phyloP scores from a whole-genome alignment of 2,797 vertebrate species.

The Ammospiza maritima region DNA sequence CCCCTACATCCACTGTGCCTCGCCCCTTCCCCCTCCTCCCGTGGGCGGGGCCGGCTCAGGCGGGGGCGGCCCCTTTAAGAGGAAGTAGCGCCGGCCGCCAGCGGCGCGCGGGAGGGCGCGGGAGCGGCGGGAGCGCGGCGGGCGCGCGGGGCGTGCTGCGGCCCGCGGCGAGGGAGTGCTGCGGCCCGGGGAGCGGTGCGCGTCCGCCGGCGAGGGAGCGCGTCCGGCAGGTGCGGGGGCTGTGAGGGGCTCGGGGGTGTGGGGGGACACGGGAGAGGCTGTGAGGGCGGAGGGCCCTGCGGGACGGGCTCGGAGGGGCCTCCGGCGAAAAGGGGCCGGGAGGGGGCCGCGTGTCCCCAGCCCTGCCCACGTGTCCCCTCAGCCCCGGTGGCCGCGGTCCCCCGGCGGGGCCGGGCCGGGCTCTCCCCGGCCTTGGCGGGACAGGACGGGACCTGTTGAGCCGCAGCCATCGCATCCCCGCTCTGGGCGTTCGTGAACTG shows the following conservation, averaged over 20 bases:
- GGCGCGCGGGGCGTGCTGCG: background rate
- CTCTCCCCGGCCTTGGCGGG: background rate
- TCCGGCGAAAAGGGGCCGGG: background rate
- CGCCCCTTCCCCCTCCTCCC: background rate
- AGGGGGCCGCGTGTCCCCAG: background rate
- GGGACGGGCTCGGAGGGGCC: background rate
- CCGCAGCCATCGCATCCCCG: background rate
- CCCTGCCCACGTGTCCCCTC: background rate
- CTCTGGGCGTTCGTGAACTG: background rate
- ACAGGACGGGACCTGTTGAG: background rate
- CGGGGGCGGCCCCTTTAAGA: background rate
- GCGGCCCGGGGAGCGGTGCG: background rate
- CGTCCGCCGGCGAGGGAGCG: background rate
- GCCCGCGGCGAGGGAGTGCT: background rate
- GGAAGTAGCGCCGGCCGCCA: background rate
- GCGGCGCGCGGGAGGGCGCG: background rate
- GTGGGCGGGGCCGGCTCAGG: background rate
- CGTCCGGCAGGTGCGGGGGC: background rate
- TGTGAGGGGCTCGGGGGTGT: background rate
- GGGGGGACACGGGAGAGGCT: fast-evolving
- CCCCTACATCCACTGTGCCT: fast-evolving
- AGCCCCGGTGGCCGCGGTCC: background rate
- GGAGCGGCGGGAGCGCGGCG: background rate
- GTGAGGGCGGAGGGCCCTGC: background rate
- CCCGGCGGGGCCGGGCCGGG: background rate